phyloP scores from a whole-genome alignment of 2,113 vertebrate species.

The Paramormyrops kingsleyae region DNA sequence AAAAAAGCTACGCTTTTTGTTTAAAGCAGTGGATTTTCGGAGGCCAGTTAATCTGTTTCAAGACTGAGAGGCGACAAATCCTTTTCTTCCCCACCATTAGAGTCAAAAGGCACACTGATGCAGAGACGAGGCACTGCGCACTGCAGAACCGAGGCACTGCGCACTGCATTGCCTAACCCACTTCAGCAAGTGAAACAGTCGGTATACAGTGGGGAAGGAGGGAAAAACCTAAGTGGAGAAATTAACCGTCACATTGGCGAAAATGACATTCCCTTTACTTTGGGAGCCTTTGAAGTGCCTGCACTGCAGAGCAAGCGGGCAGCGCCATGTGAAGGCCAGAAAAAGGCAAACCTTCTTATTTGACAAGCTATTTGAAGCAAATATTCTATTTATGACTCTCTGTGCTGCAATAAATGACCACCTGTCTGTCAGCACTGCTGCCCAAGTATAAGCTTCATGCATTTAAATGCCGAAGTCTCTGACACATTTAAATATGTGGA shows the following conservation, averaged over 20 bases:
- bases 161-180: constrained; percentile 32
- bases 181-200: neutral
- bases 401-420: neutral
- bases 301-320: neutral
- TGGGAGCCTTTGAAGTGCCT: neutral
- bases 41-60: constrained; percentile 59
- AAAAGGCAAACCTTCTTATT: neutral
- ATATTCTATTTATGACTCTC: neutral
- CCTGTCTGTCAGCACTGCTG: neutral
- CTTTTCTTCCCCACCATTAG: constrained; percentile 34
- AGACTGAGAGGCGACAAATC: constrained; percentile 52
- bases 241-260: constrained; percentile 9
- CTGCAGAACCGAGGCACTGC: constrained; percentile 54
- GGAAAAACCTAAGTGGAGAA: neutral
- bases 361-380: constrained; percentile 10
- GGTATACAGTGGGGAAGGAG: neutral
- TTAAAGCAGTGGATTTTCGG: constrained; percentile 56
- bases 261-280: constrained; percentile 6
- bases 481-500: neutral
- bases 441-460: neutral
- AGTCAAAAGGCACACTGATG: constrained; percentile 47
- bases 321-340: neutral
- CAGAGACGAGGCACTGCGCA: constrained; percentile 51
- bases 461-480: neutral
- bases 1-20: constrained; percentile 62